phyloP scores from a whole-genome alignment of 2,888 invertebrate genomes.

The Nebria brevicollis region DNA sequence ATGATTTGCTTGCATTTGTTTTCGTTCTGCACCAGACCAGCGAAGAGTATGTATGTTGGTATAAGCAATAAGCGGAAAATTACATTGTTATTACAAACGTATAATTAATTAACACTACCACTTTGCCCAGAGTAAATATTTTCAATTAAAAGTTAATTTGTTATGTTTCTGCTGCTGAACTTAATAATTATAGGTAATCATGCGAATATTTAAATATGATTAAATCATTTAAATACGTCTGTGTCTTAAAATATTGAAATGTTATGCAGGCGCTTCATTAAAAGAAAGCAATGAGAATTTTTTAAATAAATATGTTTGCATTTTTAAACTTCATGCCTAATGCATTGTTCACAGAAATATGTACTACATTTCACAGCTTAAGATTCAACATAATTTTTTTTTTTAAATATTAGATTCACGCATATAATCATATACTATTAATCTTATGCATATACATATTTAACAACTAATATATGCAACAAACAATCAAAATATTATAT shows the following conservation, averaged over 20 bases:
- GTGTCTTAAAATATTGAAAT: slow-evolving; percentile 36
- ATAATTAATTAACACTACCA: background rate
- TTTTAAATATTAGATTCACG: background rate
- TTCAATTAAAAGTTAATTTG: slow-evolving; percentile 9
- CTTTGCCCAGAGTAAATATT: background rate
- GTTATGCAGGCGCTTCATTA: slow-evolving; percentile 36
- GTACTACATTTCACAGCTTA: background rate
- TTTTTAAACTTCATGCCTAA: slow-evolving; percentile 41
- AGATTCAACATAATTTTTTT: background rate
- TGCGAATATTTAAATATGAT: slow-evolving; percentile 28
- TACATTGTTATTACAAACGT: background rate
- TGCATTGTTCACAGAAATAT: slow-evolving; percentile 40
- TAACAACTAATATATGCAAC: background rate
- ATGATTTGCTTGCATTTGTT: no score
- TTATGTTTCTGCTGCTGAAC: background rate
- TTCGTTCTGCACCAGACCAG: no score
- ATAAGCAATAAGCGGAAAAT: background rate
- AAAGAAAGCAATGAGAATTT: slow-evolving; percentile 30
- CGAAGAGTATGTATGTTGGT: background rate
- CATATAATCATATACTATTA: background rate
- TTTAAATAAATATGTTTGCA: slow-evolving; percentile 39
- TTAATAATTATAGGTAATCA: background rate
- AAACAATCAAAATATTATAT: background rate
- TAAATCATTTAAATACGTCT: slow-evolving; percentile 31
- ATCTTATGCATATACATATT: no score